Base-by-base conservation (phyloP, 1,140 invertebrate species). In the Sycophaga agraensis region DNA sequence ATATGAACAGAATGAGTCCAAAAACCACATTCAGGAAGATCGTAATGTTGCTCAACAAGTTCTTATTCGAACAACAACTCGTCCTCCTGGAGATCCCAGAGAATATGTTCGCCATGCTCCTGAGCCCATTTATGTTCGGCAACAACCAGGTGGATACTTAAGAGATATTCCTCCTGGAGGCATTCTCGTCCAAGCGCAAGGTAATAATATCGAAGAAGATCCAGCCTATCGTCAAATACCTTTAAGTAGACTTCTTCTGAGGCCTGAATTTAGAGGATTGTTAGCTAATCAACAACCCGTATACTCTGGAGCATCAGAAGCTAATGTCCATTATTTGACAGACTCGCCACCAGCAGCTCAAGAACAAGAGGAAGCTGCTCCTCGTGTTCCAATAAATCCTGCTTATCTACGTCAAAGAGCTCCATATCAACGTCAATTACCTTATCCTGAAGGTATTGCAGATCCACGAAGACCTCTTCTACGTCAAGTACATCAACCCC, bases 251-350 rank as follows among this genome's bases (percentile, higher is more conserved):
- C 56, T 78, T 1, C 34, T 80, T 0, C 60, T 75, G 17, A 64
- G 76, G 4, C 72, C 73, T 1, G 61, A 63, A 16, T 51, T 51
- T 9, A 28, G 19, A 7, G 35, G 48, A 28, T 7, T 55, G n/a
- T 54, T 75, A 0, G 45, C 71, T 0, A 67, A 64, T 26, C 75
- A 73, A 6, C 73, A 73, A 19, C 61, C 70, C 2, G 34, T 74
- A 1, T 81, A 77, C 9, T 62, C 74, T 0, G 68, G 70, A 0
- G 71, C 73, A 0, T 74, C 72, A 0, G 78, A 81, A 17, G 61
- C 71, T 0, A 80, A 77, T 7, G 65, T 76, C 55, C 77, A 78
- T 26, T 80, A 80, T 21, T 28, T 79, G 2, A 72, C 75, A 0
- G 78, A 80, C 53, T 67, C 58, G 22, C 69, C 77, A 9, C 37